A percentile compares a stretch with the other conserved stretches of the same genome.
These are phyloP conservation scores for Nephrocerus scutellatus DNA, from an alignment of 2,888 invertebrate genomes.

Conservation along the genomic window DNA sequence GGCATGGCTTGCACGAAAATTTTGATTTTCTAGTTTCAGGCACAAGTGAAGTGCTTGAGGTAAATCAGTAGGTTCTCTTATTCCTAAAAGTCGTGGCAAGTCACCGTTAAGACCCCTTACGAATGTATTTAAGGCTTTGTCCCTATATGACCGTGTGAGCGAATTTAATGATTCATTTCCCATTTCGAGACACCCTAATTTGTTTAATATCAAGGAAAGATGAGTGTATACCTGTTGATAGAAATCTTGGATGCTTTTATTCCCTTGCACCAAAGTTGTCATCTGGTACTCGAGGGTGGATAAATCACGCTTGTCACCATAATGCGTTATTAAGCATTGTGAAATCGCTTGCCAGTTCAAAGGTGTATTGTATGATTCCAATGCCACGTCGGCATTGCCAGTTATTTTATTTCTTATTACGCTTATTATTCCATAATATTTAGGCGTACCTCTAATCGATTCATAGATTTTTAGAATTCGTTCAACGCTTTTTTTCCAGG, in stretches of 20 bases:
- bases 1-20: conserved; percentile 8
- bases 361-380: no score
- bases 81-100: background rate
- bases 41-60: background rate
- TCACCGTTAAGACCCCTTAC: background rate
- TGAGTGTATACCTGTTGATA: conserved; percentile 3
- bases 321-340: no score
- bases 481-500: conserved; percentile 6
- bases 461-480: background rate
- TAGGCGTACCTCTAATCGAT: conserved; percentile 1
- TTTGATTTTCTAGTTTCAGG: conserved; percentile 9
- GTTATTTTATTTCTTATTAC: conserved; percentile 2
- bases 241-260: background rate
- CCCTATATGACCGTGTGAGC: background rate
- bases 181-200: no score
- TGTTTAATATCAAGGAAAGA: no score
- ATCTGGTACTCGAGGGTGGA: conserved; percentile 6
- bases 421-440: conserved; percentile 1
- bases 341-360: no score
- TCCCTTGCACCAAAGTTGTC: background rate
- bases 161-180: background rate
- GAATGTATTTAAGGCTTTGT: conserved; percentile 2
- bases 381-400: conserved; percentile 3
- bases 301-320: no score
- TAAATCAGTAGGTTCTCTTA: background rate